Evolutionary conservation across 1,140 invertebrate species (phyloP).

Genomic region (Drosophila nebulosa): DNA sequence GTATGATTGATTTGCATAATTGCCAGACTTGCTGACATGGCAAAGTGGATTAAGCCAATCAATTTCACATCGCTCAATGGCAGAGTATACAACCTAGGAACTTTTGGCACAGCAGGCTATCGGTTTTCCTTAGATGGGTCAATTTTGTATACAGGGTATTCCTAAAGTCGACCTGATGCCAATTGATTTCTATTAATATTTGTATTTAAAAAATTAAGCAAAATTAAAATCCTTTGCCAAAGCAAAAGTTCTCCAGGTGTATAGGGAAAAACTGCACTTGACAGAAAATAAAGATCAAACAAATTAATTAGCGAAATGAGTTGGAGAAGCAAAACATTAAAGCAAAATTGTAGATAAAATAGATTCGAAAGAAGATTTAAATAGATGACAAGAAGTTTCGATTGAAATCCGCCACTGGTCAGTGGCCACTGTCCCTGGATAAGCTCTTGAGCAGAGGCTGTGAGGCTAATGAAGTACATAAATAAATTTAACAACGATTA

Average conservation of each 20-base stretch:
- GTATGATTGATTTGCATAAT: slow-evolving; percentile 62
- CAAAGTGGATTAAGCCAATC: slow-evolving; percentile 34
- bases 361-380: no score
- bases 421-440: not conserved
- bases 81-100: not conserved
- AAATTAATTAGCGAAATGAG: no score
- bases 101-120: no score
- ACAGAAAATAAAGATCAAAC: not conserved
- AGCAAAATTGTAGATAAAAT: no score
- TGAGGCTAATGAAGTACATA: slow-evolving; percentile 45
- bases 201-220: no score
- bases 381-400: no score
- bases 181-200: no score
- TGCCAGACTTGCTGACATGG: slow-evolving; percentile 39
- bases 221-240: not conserved
- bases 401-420: slow-evolving; percentile 16
- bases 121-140: no score
- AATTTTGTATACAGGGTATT: no score
- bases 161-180: no score
- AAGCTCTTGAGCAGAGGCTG: slow-evolving; percentile 18
- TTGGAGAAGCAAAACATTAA: no score
- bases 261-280: not conserved
- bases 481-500: slow-evolving; percentile 48
- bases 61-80: not conserved
- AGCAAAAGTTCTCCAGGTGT: not conserved